phyloP scores from a whole-genome alignment of 2,888 invertebrate species.

The Idaea aversata region DNA sequence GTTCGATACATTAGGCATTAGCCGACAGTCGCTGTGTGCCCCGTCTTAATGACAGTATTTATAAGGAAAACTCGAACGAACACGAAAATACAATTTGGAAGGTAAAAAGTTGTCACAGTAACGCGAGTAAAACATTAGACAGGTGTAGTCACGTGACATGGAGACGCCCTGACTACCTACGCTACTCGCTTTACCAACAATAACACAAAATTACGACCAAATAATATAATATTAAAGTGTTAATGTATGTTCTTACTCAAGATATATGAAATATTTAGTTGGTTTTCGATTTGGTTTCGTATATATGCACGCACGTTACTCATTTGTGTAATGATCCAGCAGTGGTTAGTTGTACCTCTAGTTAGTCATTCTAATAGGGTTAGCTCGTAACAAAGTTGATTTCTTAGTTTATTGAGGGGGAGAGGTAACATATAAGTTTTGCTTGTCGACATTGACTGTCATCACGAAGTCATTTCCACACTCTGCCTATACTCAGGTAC shows the following conservation, averaged over 20 bases:
- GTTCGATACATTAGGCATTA: slow-evolving; percentile 69
- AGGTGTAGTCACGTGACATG: slow-evolving; percentile 53
- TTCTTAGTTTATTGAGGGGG: too few species aligned
- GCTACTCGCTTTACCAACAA: slow-evolving; percentile 38
- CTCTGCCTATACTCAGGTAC: too few species aligned
- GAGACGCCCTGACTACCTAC: slow-evolving; percentile 22
- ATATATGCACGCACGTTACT: slow-evolving; percentile 31
- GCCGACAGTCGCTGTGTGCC: slow-evolving; percentile 69
- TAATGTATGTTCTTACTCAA: slow-evolving; percentile 45
- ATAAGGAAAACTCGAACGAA: slow-evolving; percentile 77
- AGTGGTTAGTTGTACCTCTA: neutral
- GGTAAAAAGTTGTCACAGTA: slow-evolving; percentile 74
- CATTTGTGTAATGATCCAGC: slow-evolving; percentile 27
- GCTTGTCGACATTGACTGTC: too few species aligned
- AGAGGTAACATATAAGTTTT: too few species aligned
- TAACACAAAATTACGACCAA: slow-evolving; percentile 55
- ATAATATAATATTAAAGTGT: slow-evolving; percentile 43
- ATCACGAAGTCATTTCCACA: too few species aligned
- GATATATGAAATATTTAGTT: slow-evolving; percentile 40
- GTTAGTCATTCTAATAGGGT: neutral
- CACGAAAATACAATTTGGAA: slow-evolving; percentile 80
- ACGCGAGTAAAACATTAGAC: slow-evolving; percentile 74
- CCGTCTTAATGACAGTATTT: slow-evolving; percentile 79
- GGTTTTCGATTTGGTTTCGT: slow-evolving; percentile 29
- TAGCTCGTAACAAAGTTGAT: too few species aligned